Evolutionary conservation across 2,797 vertebrate species (phyloP).

Genomic region (Danio kyathit): DNA sequence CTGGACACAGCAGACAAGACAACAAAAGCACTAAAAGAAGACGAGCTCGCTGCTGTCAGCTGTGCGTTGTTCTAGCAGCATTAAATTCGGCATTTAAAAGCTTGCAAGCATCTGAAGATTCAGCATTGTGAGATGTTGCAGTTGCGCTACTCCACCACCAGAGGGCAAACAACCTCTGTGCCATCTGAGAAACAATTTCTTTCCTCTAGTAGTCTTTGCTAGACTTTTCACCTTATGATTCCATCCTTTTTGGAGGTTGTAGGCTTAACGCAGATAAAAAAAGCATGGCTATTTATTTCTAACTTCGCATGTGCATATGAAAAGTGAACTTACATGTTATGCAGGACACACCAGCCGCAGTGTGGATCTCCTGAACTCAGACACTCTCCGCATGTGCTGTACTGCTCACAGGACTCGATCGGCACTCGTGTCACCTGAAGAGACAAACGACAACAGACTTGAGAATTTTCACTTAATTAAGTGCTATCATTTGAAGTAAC

Average conservation of each 20-base stretch:
- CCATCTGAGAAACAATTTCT: neutral
- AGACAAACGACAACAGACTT: conserved; percentile 35
- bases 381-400: conserved; percentile 93
- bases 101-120: neutral
- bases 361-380: conserved; percentile 98
- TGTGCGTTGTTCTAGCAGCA: neutral
- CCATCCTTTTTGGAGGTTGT: neutral
- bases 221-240: neutral
- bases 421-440: conserved; percentile 91
- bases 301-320: neutral
- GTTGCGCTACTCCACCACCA: conserved; percentile 68
- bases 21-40: conserved; percentile 35
- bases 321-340: conserved; percentile 91
- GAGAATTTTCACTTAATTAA: neutral
- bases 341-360: conserved; percentile 98
- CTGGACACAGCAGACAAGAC: neutral
- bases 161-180: conserved; percentile 76
- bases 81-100: neutral
- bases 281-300: neutral
- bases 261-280: neutral
- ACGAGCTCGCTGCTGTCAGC: neutral
- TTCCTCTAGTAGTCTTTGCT: neutral
- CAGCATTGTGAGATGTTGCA: conserved; percentile 54
- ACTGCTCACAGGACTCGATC: conserved; percentile 96
- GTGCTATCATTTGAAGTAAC: too few species aligned